phyloP scores from a whole-genome alignment of 2,113 vertebrate genomes.

The Equus przewalskii region DNA sequence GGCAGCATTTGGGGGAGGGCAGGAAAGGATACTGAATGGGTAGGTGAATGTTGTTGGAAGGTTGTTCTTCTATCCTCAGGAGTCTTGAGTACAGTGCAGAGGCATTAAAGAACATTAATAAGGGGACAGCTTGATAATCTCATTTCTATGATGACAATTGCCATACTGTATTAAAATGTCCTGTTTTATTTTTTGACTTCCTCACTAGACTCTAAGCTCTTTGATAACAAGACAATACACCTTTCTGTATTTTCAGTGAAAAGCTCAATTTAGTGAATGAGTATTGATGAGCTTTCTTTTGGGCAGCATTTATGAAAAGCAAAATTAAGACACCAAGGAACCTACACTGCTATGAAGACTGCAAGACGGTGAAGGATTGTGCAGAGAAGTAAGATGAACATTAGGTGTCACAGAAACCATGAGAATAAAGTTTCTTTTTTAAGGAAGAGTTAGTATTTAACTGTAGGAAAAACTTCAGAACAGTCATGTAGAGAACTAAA shows the following conservation, averaged over 20 bases:
- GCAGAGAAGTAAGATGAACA: neutral
- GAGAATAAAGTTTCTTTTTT: neutral
- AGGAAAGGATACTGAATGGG: neutral
- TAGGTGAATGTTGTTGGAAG: neutral
- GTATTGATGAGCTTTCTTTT: neutral
- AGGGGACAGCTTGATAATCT: neutral
- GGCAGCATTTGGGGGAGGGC: neutral
- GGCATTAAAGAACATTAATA: neutral
- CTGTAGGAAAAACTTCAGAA: neutral
- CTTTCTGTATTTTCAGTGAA: neutral
- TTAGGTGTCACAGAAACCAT: neutral
- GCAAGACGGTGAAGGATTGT: neutral
- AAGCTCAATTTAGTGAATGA: neutral
- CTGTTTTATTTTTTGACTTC: neutral
- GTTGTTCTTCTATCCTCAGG: neutral
- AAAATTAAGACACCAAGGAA: neutral
- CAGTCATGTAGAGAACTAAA: neutral
- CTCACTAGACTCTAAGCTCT: neutral
- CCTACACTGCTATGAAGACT: neutral
- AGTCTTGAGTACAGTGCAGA: neutral
- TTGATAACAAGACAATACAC: neutral
- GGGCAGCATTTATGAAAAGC: neutral
- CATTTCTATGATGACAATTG: neutral
- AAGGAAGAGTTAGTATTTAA: neutral
- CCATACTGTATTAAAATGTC: neutral